These are phyloP conservation scores for Geodia barretti DNA, from an alignment of 37 sponge, comb jelly and placozoan genomes.

Conservation along the genomic window DNA sequence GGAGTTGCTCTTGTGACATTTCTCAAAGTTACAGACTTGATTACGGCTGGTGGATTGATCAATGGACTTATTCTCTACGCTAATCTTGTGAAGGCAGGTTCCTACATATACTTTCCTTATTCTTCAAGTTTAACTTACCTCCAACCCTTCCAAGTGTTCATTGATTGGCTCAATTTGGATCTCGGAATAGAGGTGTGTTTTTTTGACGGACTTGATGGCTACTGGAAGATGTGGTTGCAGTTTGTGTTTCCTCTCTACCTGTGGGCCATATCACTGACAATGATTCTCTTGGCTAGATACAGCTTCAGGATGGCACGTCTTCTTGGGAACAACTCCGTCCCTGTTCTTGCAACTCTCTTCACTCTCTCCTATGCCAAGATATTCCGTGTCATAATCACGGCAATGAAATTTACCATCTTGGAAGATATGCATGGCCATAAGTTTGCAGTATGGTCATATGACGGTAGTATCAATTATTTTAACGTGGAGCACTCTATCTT, in stretches of 20 bases:
- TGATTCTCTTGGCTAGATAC: not conserved
- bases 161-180: not conserved
- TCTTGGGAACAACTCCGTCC: conserved; percentile 5
- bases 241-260: conserved; percentile 19
- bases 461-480: conserved; percentile 14
- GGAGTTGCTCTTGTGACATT: not conserved
- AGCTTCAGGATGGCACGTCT: not conserved
- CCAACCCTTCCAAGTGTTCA: not conserved
- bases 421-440: not conserved
- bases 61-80: conserved; percentile 15
- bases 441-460: conserved; percentile 7
- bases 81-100: not conserved
- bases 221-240: conserved; percentile 8
- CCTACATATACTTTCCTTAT: not conserved
- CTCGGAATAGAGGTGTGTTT: conserved; percentile 1
- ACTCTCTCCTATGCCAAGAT: conserved; percentile 20
- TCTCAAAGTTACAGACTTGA: not conserved
- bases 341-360: conserved; percentile 39
- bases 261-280: not conserved
- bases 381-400: conserved; percentile 10
- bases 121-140: not conserved
- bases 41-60: not conserved
- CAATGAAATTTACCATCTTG: conserved; percentile 18
- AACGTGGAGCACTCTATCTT: conserved; percentile 7
- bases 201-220: not conserved